A percentile compares a stretch with the other conserved stretches of the same genome.
Evolutionary conservation across 2,113 vertebrate genomes (phyloP).

Genomic region (Rhagologus leucostigma): DNA sequence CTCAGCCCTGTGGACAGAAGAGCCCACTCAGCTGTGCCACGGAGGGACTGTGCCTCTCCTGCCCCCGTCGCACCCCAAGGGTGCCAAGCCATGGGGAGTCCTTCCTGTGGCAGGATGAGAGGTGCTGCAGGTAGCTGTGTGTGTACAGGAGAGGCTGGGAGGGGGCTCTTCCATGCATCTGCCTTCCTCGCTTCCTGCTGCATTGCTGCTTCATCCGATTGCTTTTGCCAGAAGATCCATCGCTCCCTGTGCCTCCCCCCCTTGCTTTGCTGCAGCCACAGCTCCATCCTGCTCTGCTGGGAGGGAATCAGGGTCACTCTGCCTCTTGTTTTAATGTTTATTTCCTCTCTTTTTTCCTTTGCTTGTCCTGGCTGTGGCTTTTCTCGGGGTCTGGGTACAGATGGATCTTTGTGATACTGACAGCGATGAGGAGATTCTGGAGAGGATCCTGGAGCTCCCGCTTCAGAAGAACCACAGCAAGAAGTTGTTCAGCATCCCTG

Average conservation of each 20-base stretch:
- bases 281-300: slow-evolving; percentile 47
- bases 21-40: fast-evolving
- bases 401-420: slow-evolving; percentile 81
- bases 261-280: slow-evolving; percentile 25
- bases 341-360: slow-evolving; percentile 59
- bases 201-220: slow-evolving; percentile 11
- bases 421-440: slow-evolving; percentile 92
- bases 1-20: neutral
- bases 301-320: slow-evolving; percentile 13
- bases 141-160: neutral
- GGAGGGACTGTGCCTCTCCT: neutral
- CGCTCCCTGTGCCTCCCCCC: neutral
- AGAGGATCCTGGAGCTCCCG: slow-evolving; percentile 87
- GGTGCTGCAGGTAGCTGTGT: neutral
- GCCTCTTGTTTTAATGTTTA: slow-evolving; percentile 37
- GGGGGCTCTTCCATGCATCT: slow-evolving; percentile 30
- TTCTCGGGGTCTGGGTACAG: slow-evolving; percentile 68
- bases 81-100: neutral
- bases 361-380: slow-evolving; percentile 45
- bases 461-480: slow-evolving; percentile 80
- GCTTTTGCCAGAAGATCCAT: slow-evolving; percentile 34
- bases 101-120: neutral
- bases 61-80: neutral
- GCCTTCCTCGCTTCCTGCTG: neutral
- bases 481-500: slow-evolving; percentile 90